These are phyloP conservation scores for Agrilus cyanescens DNA, from an alignment of 2,888 invertebrate species.

Conservation along the genomic window DNA sequence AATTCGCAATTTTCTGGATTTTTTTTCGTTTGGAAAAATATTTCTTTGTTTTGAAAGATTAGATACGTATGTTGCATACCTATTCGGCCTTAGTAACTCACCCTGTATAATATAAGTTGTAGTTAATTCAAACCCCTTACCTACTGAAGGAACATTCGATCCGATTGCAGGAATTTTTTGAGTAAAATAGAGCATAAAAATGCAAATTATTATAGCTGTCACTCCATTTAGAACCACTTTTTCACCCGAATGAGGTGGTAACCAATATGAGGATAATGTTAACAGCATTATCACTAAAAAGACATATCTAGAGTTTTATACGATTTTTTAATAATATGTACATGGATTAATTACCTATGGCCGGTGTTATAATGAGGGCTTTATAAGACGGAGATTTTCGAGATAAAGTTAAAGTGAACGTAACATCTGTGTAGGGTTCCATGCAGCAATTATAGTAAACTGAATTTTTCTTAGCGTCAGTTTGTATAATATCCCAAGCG, in stretches of 20 bases:
- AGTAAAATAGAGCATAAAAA: constrained; percentile 52
- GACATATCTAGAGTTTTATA: background rate
- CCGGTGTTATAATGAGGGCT: constrained; percentile 50
- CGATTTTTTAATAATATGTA: background rate
- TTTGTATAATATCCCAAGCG: constrained; percentile 40
- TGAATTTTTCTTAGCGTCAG: constrained; percentile 30
- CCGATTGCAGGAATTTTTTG: constrained; percentile 45
- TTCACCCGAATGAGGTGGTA: constrained; percentile 54
- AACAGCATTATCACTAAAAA: constrained; percentile 45
- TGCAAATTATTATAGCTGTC: constrained; percentile 45
- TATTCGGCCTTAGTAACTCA: too few species aligned
- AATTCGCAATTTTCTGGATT: too few species aligned
- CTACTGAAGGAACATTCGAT: constrained; percentile 43
- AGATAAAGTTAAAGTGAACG: constrained; percentile 39
- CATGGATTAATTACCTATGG: constrained; percentile 37
- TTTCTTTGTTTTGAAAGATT: too few species aligned
- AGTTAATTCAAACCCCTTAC: too few species aligned
- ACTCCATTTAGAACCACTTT: constrained; percentile 49
- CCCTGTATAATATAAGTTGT: background rate
- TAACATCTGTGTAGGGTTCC: constrained; percentile 43
- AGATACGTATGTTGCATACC: too few species aligned
- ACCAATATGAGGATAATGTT: constrained; percentile 49
- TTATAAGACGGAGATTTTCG: constrained; percentile 49
- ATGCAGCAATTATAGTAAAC: constrained; percentile 42
- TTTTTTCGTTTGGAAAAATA: too few species aligned